A percentile compares a stretch with the other conserved stretches of the same genome.
These are phyloP conservation scores for Merops nubicus DNA, from an alignment of 2,113 vertebrate genomes.

Conservation along the genomic window DNA sequence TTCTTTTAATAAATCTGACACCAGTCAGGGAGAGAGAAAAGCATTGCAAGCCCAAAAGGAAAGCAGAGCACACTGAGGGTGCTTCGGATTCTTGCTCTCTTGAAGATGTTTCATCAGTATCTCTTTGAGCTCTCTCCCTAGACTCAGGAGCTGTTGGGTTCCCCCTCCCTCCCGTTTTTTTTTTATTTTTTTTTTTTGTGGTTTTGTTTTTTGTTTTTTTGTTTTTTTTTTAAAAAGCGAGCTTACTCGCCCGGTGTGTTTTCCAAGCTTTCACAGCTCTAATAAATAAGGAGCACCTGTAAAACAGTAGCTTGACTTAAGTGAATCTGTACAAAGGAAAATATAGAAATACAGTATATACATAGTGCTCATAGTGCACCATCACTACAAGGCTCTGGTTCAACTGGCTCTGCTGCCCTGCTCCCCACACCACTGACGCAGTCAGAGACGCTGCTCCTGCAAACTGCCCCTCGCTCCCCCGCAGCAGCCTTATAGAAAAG, in stretches of 20 bases:
- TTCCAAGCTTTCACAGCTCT: constrained; percentile 82
- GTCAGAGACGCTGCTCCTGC: neutral
- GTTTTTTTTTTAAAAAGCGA: constrained; percentile 79
- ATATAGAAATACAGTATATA: constrained; percentile 88
- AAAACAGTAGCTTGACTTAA: constrained; percentile 85
- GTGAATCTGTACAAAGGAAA: constrained; percentile 85
- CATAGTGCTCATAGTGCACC: constrained; percentile 75
- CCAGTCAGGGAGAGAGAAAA: constrained; percentile 76
- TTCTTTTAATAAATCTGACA: constrained; percentile 82
- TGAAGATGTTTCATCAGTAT: constrained; percentile 55
- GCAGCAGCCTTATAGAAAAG: constrained; percentile 70
- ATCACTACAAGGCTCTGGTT: constrained; percentile 69
- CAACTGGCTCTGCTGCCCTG: neutral
- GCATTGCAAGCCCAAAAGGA: constrained; percentile 60
- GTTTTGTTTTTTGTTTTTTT: neutral
- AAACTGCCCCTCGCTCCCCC: constrained; percentile 24
- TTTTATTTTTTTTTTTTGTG: too few species aligned
- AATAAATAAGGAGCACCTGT: constrained; percentile 88
- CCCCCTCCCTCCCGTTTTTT: too few species aligned
- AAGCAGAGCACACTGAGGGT: constrained; percentile 43
- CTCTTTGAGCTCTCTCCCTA: constrained; percentile 73
- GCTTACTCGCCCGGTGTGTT: constrained; percentile 77
- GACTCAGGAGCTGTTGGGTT: constrained; percentile 64
- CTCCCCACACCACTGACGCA: neutral
- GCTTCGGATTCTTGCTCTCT: constrained; percentile 45